phyloP scores from a whole-genome alignment of 92 coral and sea anemone species.

The Heliopora coerulea region DNA sequence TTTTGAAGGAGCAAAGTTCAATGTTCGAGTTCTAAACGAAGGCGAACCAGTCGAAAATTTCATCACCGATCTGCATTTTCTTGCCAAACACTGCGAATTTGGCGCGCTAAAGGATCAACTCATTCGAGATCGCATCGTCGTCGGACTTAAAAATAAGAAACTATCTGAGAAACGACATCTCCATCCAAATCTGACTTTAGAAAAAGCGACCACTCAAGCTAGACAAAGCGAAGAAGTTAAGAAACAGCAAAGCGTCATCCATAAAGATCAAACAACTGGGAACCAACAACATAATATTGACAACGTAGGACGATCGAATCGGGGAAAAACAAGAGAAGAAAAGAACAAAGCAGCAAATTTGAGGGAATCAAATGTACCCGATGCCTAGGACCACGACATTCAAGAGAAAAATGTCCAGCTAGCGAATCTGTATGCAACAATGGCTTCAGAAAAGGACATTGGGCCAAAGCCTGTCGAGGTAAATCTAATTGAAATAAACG shows the following conservation, averaged over 20 bases:
- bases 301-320: not conserved
- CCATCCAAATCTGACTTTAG: conserved; percentile 4
- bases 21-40: not conserved
- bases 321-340: conserved; percentile 14
- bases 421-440: conserved; percentile 14
- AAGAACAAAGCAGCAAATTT: not conserved
- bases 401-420: not conserved
- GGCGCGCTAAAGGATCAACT: conserved; percentile 18
- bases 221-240: conserved; percentile 39
- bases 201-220: conserved; percentile 1
- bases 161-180: not conserved
- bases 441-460: conserved; percentile 16
- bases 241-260: conserved; percentile 44
- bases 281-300: not conserved
- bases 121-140: conserved; percentile 23
- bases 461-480: conserved; percentile 22
- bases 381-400: conserved; percentile 12
- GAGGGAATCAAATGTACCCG: conserved; percentile 23
- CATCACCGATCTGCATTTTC: conserved; percentile 14
- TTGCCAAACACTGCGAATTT: conserved; percentile 21
- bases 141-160: conserved; percentile 3
- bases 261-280: not conserved
- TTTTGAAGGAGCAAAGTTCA: conserved; percentile 29
- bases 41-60: not conserved
- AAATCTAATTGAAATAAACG: not conserved